Percentiles rank a stretch among this genome's conserved stretches.
phyloP scores from a whole-genome alignment of 2,113 vertebrate species.

The Grammatotria lemairii region DNA sequence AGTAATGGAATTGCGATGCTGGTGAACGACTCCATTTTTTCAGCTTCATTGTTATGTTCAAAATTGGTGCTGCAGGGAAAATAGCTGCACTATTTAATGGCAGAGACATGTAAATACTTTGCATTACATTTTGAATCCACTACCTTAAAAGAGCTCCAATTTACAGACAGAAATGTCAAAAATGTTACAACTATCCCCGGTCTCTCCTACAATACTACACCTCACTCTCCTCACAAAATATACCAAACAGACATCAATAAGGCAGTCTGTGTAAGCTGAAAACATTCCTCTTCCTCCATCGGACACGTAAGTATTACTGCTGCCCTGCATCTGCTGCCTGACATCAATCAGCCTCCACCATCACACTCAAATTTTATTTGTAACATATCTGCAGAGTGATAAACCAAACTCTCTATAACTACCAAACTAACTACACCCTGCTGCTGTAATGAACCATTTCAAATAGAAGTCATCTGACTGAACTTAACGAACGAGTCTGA shows the following conservation, averaged over 20 bases:
- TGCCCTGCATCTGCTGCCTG: background rate
- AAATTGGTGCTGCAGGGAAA: no score
- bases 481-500: background rate
- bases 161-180: no score
- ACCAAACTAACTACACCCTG: background rate
- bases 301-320: background rate
- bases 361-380: rapidly evolving
- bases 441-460: background rate
- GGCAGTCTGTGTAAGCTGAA: background rate
- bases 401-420: background rate
- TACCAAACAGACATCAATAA: rapidly evolving
- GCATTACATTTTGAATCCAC: no score
- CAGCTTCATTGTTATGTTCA: no score
- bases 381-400: background rate
- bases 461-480: background rate
- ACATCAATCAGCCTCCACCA: rapidly evolving
- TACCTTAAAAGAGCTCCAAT: no score
- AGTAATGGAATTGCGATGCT: no score
- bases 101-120: no score
- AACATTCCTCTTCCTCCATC: background rate
- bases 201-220: background rate
- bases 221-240: background rate
- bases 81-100: no score
- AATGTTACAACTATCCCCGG: no score
- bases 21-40: no score